phyloP scores from a whole-genome alignment of 2,888 invertebrate genomes.

The Drosophila robusta region DNA sequence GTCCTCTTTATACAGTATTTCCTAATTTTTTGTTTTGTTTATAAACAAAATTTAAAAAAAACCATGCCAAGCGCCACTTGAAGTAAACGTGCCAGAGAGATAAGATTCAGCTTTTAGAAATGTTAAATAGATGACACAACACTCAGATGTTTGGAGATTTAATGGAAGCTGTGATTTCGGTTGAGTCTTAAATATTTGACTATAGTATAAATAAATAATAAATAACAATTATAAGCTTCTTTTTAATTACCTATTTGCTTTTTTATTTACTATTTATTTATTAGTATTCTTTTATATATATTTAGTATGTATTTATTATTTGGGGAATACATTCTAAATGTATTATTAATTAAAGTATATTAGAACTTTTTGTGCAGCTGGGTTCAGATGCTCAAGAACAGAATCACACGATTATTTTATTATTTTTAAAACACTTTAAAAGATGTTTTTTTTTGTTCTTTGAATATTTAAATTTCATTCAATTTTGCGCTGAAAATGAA shows the following conservation, averaged over 20 bases:
- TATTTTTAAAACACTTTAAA: neutral
- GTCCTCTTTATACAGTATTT: neutral
- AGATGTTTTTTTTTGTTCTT: neutral
- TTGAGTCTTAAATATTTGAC: no score
- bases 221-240: no score
- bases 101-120: conserved; percentile 13
- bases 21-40: conserved; percentile 44
- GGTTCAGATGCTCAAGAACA: no score
- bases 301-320: no score
- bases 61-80: conserved; percentile 24
- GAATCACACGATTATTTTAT: neutral
- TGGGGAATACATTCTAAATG: no score
- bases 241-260: neutral
- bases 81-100: conserved; percentile 20
- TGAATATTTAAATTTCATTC: conserved; percentile 1
- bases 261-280: neutral
- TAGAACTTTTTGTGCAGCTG: no score
- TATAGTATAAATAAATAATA: no score
- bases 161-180: neutral
- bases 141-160: conserved; percentile 22
- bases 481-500: neutral
- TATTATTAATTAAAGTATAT: no score
- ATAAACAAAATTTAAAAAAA: conserved; percentile 53
- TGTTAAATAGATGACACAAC: neutral
- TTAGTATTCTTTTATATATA: neutral